Evolutionary conservation across 2,797 vertebrate genomes (phyloP), one percentile per base, ranked within the genome.

Genomic region (Tragopan temminckii): DNA sequence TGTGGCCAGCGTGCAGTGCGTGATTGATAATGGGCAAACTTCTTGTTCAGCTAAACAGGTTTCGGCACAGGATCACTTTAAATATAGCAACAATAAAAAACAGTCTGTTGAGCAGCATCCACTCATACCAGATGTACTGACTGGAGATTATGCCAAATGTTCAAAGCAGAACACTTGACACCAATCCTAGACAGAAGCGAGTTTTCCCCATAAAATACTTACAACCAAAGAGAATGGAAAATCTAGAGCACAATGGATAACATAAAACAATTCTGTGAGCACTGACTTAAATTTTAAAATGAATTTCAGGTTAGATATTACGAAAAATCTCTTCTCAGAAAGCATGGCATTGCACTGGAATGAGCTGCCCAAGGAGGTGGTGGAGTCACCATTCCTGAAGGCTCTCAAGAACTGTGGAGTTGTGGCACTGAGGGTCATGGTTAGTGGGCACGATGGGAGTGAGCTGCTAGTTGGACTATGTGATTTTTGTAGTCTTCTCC

Each of bases 41-140:
- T 95, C 82, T 79, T 83, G 84, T 72, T 95, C 88, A 72, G 96
- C 91, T 92, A 77, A 96, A 81, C 6, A 14, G 36, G 64, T 71
- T 83, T 74, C 79, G 93, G 84, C 95, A 86, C 70, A 48, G 68
- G 53, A 80, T 87, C 78, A 75, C 88, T 78, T 80, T 75, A 94
- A 95, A 92, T 95, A 70, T 13, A 96, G 72, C 80, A 79, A 86
- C 25, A 17, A 43, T 9, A 18, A 57, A 31, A 46, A 25, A 42
- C 90, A 57, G 67, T 62, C 67, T 69, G 46, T 92, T 81, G 62
- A 91, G 82, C 36, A 87, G 35, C 70, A 95, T 81, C 80, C 89
- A 57, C 94, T 90, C 95, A 71, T 90, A 63, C 93, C 95, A 97
- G 96, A 96, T 96, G 94, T 86, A 83, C 77, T 89, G 90, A 95